Percentiles rank a stretch among this genome's conserved stretches.
Conservation (phyloP, 2,113 vertebrate genomes). For the Geococcyx californianus region DNA sequence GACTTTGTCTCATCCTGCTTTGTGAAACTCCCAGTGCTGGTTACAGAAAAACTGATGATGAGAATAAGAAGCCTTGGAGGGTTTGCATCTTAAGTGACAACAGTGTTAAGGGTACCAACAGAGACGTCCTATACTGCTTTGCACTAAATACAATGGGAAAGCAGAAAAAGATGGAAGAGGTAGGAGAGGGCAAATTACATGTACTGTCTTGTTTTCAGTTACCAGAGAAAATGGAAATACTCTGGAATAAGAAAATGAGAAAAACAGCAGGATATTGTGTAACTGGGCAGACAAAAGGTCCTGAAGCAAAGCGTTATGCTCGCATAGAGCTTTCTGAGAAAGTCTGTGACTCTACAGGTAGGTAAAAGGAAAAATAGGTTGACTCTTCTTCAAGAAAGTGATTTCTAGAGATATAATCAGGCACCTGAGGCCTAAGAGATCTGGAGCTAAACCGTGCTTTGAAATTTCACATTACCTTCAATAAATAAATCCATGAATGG, state of each 20-base stretch:
- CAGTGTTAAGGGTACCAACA: not conserved
- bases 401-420: not conserved
- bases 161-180: not conserved
- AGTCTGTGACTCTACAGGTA: slow-evolving; percentile 92
- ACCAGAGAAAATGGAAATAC: slow-evolving; percentile 80
- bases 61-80: not conserved
- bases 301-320: slow-evolving; percentile 72
- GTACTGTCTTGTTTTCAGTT: slow-evolving; percentile 72
- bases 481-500: not conserved
- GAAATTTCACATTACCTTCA: not conserved
- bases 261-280: slow-evolving; percentile 89
- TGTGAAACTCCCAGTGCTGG: not conserved
- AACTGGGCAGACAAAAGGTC: slow-evolving; percentile 70
- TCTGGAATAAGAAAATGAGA: slow-evolving; percentile 95
- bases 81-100: not conserved
- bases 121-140: not conserved
- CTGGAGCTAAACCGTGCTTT: not conserved
- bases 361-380: not conserved
- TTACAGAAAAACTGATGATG: not conserved
- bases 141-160: not conserved
- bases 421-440: not conserved
- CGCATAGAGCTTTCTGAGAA: slow-evolving; percentile 90
- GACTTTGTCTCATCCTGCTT: not conserved
- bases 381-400: not conserved
- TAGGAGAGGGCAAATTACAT: not conserved